Base-by-base conservation (phyloP, 2,113 vertebrate genomes). In the Hassar affinis region DNA sequence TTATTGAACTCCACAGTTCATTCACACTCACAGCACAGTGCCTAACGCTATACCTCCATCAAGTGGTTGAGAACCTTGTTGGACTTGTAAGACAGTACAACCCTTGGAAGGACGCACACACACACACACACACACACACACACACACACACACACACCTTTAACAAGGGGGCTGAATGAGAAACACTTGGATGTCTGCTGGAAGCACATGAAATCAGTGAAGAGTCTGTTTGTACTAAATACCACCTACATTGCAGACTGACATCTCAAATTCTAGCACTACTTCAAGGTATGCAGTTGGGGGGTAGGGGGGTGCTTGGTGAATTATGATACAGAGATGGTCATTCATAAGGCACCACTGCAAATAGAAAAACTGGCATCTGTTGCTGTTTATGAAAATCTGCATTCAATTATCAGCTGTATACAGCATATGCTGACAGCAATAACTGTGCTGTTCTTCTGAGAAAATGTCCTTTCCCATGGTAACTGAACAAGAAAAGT, bases 11-110 rank as follows among this genome's bases (percentile, higher is more conserved):
- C 10, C 49, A 82, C 22, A 35, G 45, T 18, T 56, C 47, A 35
- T 20, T 75, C 9, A 57, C 17, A 22, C 0, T 17, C 25, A 38
- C 51, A 78, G 38, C n/a, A 4, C 45, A 30, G 86, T 85, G n/a
- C 30, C 64, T 80, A 89, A 91, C 86, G 80, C 78, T 83, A 80
- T 64, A 90, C 85, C 89, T 88, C 92, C 93, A 93, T 91, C 94
- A 92, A 88, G 90, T 91, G 93, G 84, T 61, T 83, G n/a, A 52
- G 27, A 12, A 59, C 20, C 25, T 74, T 1, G 54, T 12, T 15
- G 4, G 51, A 42, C 72, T 35, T 68, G 68, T 33, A 83, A 59
- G 12, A 52, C 1, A 18, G 6, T 10, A 57, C 14, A 18, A 18
- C 6, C 15, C 3, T 54, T 22, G 52, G 33, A 57, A 54, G 10